phyloP scores from a whole-genome alignment of 2,797 vertebrate genomes.

The Catostomus latipinnis region DNA sequence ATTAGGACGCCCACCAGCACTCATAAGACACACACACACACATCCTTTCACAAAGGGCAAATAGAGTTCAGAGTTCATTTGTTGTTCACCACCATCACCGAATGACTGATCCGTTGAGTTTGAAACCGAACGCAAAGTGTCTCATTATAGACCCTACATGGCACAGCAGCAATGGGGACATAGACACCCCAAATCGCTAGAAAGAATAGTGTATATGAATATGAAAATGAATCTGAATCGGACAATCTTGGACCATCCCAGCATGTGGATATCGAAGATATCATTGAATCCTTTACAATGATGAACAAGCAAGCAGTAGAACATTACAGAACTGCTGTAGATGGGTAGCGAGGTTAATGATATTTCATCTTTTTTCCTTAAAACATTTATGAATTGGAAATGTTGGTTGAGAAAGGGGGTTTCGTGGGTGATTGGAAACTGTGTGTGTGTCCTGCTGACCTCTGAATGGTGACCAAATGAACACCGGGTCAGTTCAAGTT shows the following conservation, averaged over 20 bases:
- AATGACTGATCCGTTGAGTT: conserved; percentile 65
- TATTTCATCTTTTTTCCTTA: conserved; percentile 3
- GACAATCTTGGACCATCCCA: conserved; percentile 65
- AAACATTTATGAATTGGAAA: conserved; percentile 19
- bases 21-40: conserved; percentile 31
- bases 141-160: conserved; percentile 60
- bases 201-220: conserved; percentile 47
- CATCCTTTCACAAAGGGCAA: conserved; percentile 68
- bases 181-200: conserved; percentile 15
- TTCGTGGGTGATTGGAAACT: conserved; percentile 6
- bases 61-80: conserved; percentile 83
- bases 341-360: conserved; percentile 43
- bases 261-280: conserved; percentile 67
- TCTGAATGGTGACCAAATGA: conserved; percentile 34
- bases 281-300: conserved; percentile 5
- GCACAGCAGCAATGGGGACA: conserved; percentile 27
- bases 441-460: conserved; percentile 41
- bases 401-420: neutral
- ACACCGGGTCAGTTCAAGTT: conserved; percentile 70
- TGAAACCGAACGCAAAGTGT: conserved; percentile 65
- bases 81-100: conserved; percentile 70
- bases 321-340: neutral
- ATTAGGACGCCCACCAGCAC: conserved; percentile 60
- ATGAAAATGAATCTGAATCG: conserved; percentile 40
- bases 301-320: neutral